These are phyloP conservation scores for Papilio xuthus DNA, from an alignment of 1,140 invertebrate species.

Conservation along the genomic window DNA sequence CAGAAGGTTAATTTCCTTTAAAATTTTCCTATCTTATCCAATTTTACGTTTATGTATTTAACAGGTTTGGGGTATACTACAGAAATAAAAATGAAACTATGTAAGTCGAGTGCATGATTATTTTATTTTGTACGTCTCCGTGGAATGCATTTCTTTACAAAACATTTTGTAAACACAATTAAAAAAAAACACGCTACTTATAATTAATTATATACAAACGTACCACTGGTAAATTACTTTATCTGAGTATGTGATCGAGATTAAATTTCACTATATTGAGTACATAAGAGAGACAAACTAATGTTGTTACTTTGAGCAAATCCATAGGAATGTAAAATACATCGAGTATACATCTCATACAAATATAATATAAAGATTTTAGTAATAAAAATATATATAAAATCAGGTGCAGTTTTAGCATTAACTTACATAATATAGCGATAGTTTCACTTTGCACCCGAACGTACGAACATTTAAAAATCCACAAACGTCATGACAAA, in stretches of 20 bases:
- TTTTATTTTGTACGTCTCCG: constrained; percentile 76
- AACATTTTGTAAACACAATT: constrained; percentile 55
- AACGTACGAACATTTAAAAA: constrained; percentile 57
- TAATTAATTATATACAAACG: constrained; percentile 70
- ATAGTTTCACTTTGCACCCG: constrained; percentile 62
- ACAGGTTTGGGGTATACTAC: constrained; percentile 6
- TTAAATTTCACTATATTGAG: constrained; percentile 66
- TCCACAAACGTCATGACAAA: constrained; percentile 63
- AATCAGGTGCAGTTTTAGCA: constrained; percentile 27
- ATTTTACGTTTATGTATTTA: background rate
- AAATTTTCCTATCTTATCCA: no score
- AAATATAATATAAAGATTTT: constrained; percentile 41
- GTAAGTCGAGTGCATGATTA: constrained; percentile 68
- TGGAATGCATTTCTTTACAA: constrained; percentile 67
- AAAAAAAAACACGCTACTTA: constrained; percentile 65
- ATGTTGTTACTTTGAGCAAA: constrained; percentile 64
- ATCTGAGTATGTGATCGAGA: constrained; percentile 69
- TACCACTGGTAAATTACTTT: constrained; percentile 59
- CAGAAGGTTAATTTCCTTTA: no score
- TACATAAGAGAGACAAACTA: constrained; percentile 50
- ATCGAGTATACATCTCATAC: constrained; percentile 43
- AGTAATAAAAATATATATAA: constrained; percentile 23
- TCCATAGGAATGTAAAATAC: constrained; percentile 54
- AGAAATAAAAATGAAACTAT: constrained; percentile 54
- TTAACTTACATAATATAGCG: constrained; percentile 38